These are phyloP conservation scores for Chironomus tepperi DNA, from an alignment of 1,140 invertebrate species.

Conservation along the genomic window DNA sequence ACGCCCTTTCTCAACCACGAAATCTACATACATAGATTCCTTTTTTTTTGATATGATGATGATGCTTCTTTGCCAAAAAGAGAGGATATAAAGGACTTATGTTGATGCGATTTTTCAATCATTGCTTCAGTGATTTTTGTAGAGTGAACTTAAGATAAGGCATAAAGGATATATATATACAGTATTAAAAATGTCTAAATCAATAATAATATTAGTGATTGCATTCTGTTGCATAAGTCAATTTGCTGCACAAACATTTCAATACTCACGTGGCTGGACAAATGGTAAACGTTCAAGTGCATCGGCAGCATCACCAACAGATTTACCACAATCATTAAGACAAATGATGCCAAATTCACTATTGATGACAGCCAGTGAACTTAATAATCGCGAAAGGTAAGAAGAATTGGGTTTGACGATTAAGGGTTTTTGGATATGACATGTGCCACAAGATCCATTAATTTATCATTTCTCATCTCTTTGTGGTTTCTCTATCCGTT, in stretches of 20 bases:
- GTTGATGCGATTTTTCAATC: conserved; percentile 4
- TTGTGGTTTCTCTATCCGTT: background rate
- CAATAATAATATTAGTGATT: conserved; percentile 34
- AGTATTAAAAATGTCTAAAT: conserved; percentile 21
- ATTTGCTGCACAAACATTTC: conserved; percentile 52
- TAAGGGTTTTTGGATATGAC: no score
- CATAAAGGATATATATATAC: background rate
- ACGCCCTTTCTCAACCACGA: background rate
- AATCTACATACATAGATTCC: no score
- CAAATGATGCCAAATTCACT: background rate
- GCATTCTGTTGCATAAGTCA: conserved; percentile 34
- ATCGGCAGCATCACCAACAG: background rate
- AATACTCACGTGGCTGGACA: conserved; percentile 66
- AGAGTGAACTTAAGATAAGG: background rate
- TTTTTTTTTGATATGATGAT: no score
- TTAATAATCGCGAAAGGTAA: conserved; percentile 20
- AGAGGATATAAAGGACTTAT: background rate
- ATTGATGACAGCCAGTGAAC: background rate
- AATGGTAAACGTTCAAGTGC: conserved; percentile 53
- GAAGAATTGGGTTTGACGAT: background rate
- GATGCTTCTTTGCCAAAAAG: no score
- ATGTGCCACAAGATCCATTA: background rate
- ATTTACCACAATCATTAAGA: background rate
- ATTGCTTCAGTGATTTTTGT: conserved; percentile 16
- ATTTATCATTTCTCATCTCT: background rate